Base-by-base conservation (phyloP, 2,888 invertebrate genomes). In the Philaethria dido region DNA sequence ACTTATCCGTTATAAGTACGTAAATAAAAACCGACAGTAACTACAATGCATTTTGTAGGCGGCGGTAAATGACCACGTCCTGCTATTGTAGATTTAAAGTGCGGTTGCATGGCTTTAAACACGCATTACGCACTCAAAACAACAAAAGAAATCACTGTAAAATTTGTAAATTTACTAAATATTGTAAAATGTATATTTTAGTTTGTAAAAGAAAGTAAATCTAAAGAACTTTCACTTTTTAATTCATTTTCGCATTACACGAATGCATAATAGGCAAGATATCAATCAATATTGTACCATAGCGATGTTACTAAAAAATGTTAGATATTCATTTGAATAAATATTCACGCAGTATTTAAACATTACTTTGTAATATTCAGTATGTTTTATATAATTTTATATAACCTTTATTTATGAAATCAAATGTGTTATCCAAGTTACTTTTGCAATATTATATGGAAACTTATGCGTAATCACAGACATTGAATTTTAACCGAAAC, bases 21-120 rank as follows among this genome's bases (percentile, higher is more conserved):
- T 64, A 69, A 67, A 69, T 67, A 69, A 62, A 62, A 68, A 50
- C 50, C 50, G 39, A 62, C 50, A 52, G 50, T 52, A 39, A 57
- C 42, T 50, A 55, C 60, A 66, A 63, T 47, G 57, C 54, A 55
- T 47, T 64, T 55, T 64, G 63, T 47, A 47, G 55, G 45, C 45
- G 62, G 62, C 39, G 18, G 60, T 55, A 55, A 64, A 52, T 45
- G 55, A 22, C 33, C 47, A 64, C 55, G 39, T 64, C 55, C 55
- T 55, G 54, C 29, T 36, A 22, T 55, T 36, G 52, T 55, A 13
- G 36, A 36, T 47, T 55, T 55, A 39, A 57, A n/a, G 44, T 33
- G n/a, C 8, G 13, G 6, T 36, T 54, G 18, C n/a, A 36, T 29
- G 39, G 39, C 2, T 45, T 54, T 55, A 33, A n/a, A 47, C n/a